Evolutionary conservation across 2,888 invertebrate genomes (phyloP).

Genomic region (Plebejus anna): DNA sequence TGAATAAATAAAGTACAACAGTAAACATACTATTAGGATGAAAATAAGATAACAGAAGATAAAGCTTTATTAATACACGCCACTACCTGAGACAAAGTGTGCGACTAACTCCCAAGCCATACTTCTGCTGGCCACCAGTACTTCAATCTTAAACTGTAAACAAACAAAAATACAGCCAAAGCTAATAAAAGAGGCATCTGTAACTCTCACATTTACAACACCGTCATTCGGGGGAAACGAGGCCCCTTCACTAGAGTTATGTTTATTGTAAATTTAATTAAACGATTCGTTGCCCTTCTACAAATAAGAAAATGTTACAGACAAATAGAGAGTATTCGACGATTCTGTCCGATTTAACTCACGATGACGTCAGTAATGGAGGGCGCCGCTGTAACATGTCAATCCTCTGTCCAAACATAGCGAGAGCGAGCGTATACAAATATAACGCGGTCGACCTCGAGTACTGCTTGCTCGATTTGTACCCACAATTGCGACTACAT

Average conservation of each 20-base stretch:
- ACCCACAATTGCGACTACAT: background rate
- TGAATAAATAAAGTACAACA: background rate
- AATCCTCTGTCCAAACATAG: background rate
- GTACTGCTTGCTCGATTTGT: background rate
- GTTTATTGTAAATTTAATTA: background rate
- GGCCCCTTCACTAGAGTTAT: background rate
- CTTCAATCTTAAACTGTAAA: too few species aligned
- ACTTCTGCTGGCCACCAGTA: too few species aligned
- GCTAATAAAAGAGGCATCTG: background rate
- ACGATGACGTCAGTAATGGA: constrained; percentile 3
- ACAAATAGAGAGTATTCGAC: background rate
- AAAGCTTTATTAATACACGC: too few species aligned
- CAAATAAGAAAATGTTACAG: background rate
- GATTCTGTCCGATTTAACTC: background rate
- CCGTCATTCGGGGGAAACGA: background rate
- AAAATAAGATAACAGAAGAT: too few species aligned
- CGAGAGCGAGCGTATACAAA: background rate
- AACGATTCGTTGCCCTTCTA: background rate
- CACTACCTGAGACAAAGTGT: too few species aligned
- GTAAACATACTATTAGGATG: background rate
- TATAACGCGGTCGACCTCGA: background rate
- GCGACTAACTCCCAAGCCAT: too few species aligned
- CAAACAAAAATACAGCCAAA: too few species aligned
- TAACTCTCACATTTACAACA: background rate
- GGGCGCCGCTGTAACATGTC: background rate